These are phyloP conservation scores for Podarcis cretensis DNA, from an alignment of 2,113 vertebrate species.

Conservation along the genomic window DNA sequence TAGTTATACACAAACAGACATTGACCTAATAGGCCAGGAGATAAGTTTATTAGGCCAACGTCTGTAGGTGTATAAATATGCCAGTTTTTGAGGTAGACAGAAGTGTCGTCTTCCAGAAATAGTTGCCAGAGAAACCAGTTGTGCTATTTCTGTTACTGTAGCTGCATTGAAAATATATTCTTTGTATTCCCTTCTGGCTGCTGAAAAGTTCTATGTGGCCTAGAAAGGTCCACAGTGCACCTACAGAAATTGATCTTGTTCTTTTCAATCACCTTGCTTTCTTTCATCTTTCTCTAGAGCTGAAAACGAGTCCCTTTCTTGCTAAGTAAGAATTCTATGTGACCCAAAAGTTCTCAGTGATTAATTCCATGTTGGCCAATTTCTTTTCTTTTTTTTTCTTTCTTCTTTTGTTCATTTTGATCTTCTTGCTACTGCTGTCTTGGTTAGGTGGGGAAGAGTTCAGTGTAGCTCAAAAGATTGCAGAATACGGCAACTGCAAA, in stretches of 20 bases:
- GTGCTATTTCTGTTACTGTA: background rate
- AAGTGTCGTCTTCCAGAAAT: background rate
- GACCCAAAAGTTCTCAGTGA: background rate
- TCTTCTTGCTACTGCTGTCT: background rate
- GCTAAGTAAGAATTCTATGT: background rate
- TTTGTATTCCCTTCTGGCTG: background rate
- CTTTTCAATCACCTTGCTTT: background rate
- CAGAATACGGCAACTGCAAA: background rate
- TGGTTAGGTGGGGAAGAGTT: background rate
- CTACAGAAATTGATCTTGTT: background rate
- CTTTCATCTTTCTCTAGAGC: background rate
- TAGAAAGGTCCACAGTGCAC: background rate
- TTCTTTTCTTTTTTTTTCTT: background rate
- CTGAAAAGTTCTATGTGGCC: background rate
- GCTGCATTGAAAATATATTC: background rate
- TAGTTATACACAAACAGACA: background rate
- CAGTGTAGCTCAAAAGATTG: background rate
- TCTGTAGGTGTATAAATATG: no score
- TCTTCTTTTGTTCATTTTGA: background rate
- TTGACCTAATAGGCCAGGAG: background rate
- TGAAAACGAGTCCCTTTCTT: background rate
- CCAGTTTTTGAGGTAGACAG: no score
- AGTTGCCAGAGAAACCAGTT: background rate
- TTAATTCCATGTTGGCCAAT: background rate
- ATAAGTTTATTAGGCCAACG: no score